A percentile compares a stretch with the other conserved stretches of the same genome.
Evolutionary conservation across 2,797 vertebrate genomes (phyloP).

Genomic region (Hirundo rustica): DNA sequence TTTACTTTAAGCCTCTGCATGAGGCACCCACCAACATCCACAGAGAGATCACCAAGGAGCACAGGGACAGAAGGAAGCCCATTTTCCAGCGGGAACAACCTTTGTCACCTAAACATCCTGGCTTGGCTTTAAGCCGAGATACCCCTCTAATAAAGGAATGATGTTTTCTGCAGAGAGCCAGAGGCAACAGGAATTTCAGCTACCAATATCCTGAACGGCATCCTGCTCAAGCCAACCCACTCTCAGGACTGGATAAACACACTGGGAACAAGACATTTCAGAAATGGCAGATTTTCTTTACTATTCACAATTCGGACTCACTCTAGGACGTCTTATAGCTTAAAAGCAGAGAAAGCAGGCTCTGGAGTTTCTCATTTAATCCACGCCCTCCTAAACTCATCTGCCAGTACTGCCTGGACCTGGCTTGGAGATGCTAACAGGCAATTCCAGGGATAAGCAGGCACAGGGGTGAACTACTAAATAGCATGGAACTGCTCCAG

Average conservation of each 20-base stretch:
- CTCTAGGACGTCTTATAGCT: neutral
- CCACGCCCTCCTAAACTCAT: fast-evolving
- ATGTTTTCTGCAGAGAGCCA: neutral
- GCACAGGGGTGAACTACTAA: neutral
- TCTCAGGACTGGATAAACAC: neutral
- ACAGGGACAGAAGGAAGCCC: neutral
- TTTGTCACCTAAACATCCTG: neutral
- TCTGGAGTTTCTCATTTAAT: neutral
- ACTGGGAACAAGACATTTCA: neutral
- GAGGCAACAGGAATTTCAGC: neutral
- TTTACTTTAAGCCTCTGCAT: neutral
- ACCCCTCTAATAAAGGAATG: neutral
- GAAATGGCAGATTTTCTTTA: neutral
- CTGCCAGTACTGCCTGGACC: neutral
- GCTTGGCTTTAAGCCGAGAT: neutral
- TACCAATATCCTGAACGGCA: neutral
- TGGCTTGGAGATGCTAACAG: neutral
- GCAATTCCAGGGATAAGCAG: neutral
- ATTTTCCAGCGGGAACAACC: neutral
- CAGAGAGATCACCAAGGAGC: neutral
- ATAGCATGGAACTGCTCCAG: neutral
- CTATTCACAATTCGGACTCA: neutral
- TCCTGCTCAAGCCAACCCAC: neutral
- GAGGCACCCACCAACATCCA: neutral
- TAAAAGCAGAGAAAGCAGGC: neutral